phyloP scores from a whole-genome alignment of 2,888 invertebrate genomes.

The Drosophila pegasa region DNA sequence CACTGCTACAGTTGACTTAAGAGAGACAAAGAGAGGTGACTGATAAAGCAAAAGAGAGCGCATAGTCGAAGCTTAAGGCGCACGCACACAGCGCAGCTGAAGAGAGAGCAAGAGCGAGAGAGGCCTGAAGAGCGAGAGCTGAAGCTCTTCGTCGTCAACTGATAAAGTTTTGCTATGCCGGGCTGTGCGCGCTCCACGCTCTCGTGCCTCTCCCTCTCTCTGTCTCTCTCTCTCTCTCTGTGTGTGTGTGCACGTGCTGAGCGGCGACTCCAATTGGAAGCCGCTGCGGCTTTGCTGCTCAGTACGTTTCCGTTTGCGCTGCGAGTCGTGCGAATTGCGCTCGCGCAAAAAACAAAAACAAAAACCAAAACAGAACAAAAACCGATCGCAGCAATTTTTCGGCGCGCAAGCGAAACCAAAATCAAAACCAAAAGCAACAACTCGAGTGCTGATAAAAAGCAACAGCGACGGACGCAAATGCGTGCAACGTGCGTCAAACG shows the following conservation, averaged over 20 bases:
- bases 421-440: constrained; percentile 13
- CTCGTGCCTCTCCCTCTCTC: not conserved
- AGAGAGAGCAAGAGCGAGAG: not conserved
- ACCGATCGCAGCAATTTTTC: constrained; percentile 35
- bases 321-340: constrained; percentile 73
- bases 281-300: constrained; percentile 53
- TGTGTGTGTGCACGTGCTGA: constrained; percentile 35
- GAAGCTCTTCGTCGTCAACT: not conserved
- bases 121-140: not conserved
- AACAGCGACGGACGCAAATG: constrained; percentile 18
- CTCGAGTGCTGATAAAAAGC: constrained; percentile 30
- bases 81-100: constrained; percentile 14
- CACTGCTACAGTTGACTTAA: constrained; percentile 1
- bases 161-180: constrained; percentile 12
- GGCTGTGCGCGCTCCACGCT: constrained; percentile 1
- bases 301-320: constrained; percentile 73
- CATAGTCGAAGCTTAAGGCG: constrained; percentile 20
- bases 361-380: constrained; percentile 25
- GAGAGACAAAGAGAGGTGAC: constrained; percentile 1
- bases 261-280: constrained; percentile 57
- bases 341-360: constrained; percentile 32
- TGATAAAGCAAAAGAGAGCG: constrained; percentile 30
- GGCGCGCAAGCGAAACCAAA: constrained; percentile 17
- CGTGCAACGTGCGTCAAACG: constrained; percentile 40
- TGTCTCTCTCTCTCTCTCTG: constrained; percentile 5